Base-by-base conservation (phyloP, 2,113 vertebrate species). In the Calypte anna region DNA sequence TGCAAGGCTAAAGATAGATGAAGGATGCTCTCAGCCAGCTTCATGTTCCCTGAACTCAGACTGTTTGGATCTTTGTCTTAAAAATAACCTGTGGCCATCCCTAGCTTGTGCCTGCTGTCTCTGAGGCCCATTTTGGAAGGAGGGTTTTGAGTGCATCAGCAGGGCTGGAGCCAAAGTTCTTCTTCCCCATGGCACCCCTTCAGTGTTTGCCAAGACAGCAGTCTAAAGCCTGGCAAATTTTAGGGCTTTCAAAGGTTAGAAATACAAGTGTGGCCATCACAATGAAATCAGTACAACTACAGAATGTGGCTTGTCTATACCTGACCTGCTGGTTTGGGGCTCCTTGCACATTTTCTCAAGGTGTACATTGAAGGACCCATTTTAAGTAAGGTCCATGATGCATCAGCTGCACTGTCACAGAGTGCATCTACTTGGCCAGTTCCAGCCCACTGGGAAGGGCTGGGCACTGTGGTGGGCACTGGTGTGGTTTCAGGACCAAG, bases 241-340 rank as follows among this genome's bases (percentile, higher is more conserved):
- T 36, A 40, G 7, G 16, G 19, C 69, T 88, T 74, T 43, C 80
- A 61, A 0, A 28, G 36, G 38, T 4, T 3, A 30, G 31, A 12
- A 57, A 18, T 46, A 31, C 23, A 57, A 44, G 9, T 14, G 14
- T 4, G 7, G 43, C 33, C 18, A 13, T 22, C 3, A 15, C 36
- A 51, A 48, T 20, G 33, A 14, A 33, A 43, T 9, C 73, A 48
- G 25, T 33, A 7, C 50, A 61, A 22, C 33, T 15, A 2, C 43
- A 33, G 40, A 62, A 28, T 7, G 1, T 0, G 9, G 51, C 11
- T 36, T 40, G 2, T 4, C 44, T 2, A 72, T 46, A 50, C 19
- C 9, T 4, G 2, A 8, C 22, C 33, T 21, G 18, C 27, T 0
- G 0, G 14, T 1, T 30, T 91, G 46, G 8, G 21, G 2, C 44